Evolutionary conservation across 2,797 vertebrate species (phyloP), one percentile per base, ranked within the genome.

Genomic region (Crossoptilon crossoptilon): DNA sequence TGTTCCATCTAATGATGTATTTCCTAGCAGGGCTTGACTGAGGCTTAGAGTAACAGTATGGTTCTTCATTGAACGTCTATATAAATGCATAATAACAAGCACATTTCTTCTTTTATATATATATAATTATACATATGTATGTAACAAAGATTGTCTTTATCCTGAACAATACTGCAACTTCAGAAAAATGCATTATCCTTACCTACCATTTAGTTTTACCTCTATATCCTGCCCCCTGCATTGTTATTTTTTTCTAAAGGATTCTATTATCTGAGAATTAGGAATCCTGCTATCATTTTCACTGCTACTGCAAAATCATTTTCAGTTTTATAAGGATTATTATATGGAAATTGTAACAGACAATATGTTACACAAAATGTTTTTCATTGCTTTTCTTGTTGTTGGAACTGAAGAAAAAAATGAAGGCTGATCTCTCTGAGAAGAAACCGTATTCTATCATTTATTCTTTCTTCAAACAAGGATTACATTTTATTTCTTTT

Each of bases 1-100:
- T 81, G 63, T 92, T 95, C 91, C 67, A 11, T 83, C 26, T 71
- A 85, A 78, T 69, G 84, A 85, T n/a, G 1, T 74, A 91, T 91
- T 93, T 87, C 74, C 84, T 77, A 55, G 82, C 3, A 1, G 44
- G 59, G 79, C 82, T 85, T 92, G 72, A 71, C 82, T 91, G 75
- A 91, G 31, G 37, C 67, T 84, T 86, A 74, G 48, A 91, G 23
- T 43, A 80, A 71, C 51, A 92, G 33, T 49, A 29, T 46, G 31
- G 83, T 74, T 79, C 55, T 77, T 93, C 72, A 83, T 16, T 37
- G 87, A 88, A 68, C 85, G 5, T 64, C 75, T 72, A 5, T 64
- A 39, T 8, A 48, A 49, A 11, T 68, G 16, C 60, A 60, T 8
- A 64, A 35, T 43, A 88, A 69, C 24, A 37, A 56, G 43, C 12